Base-by-base conservation (phyloP, 2,113 vertebrate genomes). In the Scalopus aquaticus region DNA sequence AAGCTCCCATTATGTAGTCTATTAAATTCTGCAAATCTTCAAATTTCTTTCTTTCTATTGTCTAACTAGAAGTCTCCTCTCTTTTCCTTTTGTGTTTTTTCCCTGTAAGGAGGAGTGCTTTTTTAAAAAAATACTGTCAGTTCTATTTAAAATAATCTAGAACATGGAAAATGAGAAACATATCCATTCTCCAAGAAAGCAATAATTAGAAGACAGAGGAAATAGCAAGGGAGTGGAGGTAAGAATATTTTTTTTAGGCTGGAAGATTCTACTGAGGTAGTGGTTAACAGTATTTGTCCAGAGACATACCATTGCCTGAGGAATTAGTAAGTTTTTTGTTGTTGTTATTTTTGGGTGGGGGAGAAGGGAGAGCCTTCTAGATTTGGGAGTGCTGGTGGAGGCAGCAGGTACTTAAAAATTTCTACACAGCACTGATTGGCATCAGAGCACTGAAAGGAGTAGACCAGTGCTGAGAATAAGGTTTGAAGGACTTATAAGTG, bases 141-240 rank as follows among this genome's bases (percentile, higher is more conserved):
- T 89, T 89, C 72, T 89, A 67, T 86, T 94, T 92, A 67, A 79
- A 87, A 88, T 83, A 62, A 51, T 65, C 92, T 83, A 85, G 76
- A 69, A 92, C 67, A 84, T 56, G 60, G 84, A 88, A 94, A 74
- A 88, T 70, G 32, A 85, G 72, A 69, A 62, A 17, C 77, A 73
- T n/a, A n/a, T 77, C 56, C 28, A 49, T 0, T 73, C 54, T 94
- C 39, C 30, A 65, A 90, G 69, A 90, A 54, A 88, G 67, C 88
- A 91, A 60, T 86, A 77, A 58, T 91, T 92, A 92, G 44, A 77
- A 77, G 26, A 72, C 58, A 54, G 42, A 54, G 46, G 51, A 92
- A 54, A 7, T 19, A 39, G 78, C 30, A 88, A 83, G 35, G 65
- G 32, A 35, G 44, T 64, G 56, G 44, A 37, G 11, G 20, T 42